Conservation (phyloP, 2,113 vertebrate species). For the Azemiops feae region DNA sequence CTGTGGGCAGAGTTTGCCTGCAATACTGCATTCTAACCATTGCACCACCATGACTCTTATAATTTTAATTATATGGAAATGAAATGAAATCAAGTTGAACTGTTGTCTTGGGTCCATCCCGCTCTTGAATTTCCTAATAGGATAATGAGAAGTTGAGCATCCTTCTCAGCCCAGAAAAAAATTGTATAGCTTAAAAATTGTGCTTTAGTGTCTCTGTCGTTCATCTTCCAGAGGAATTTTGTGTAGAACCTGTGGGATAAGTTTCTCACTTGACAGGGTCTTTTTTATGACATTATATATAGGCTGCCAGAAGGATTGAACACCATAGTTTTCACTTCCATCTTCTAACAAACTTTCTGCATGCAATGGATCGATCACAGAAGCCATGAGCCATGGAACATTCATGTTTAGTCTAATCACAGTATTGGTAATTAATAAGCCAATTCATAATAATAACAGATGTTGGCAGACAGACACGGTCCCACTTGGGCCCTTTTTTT, state of each 20-base stretch:
- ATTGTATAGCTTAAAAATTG: background rate
- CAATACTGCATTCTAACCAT: background rate
- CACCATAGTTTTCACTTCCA: background rate
- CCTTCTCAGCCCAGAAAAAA: background rate
- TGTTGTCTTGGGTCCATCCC: background rate
- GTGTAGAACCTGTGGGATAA: background rate
- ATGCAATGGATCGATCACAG: constrained; percentile 11
- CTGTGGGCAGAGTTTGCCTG: background rate
- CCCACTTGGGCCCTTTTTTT: background rate
- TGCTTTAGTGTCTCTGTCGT: background rate
- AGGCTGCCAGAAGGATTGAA: background rate
- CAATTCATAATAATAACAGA: constrained; percentile 51
- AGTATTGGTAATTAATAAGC: constrained; percentile 52
- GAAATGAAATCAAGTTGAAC: background rate
- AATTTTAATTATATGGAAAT: background rate
- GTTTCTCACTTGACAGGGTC: background rate
- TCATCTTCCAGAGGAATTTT: background rate
- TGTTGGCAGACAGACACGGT: constrained; percentile 41
- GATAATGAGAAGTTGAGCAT: background rate
- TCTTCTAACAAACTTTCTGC: background rate
- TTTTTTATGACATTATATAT: background rate
- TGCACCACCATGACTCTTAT: background rate
- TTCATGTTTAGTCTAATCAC: constrained; percentile 33
- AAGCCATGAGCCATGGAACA: constrained; percentile 19
- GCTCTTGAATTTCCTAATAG: background rate